Evolutionary conservation across 1,140 invertebrate species (phyloP).

Genomic region (Acromyrmex heyeri): DNA sequence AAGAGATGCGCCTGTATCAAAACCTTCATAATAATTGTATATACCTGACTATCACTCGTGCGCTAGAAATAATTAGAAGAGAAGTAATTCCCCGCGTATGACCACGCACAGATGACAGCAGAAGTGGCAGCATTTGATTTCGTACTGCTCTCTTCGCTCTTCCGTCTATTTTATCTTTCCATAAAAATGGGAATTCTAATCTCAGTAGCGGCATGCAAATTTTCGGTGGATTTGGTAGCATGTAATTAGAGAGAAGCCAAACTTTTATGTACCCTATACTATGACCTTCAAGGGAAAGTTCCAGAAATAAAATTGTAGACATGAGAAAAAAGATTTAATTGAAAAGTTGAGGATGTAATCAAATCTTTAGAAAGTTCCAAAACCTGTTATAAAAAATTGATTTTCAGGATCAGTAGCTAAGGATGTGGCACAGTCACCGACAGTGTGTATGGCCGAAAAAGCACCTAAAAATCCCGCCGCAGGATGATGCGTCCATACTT

Average conservation of each 20-base stretch:
- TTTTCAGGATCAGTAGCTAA: slow-evolving; percentile 89
- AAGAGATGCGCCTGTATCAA: background rate
- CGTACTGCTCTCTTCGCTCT: slow-evolving; percentile 89
- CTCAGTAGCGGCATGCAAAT: slow-evolving; percentile 88
- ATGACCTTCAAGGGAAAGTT: slow-evolving; percentile 83
- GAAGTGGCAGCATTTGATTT: slow-evolving; percentile 88
- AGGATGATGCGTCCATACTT: slow-evolving; percentile 92
- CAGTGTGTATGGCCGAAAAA: slow-evolving; percentile 89
- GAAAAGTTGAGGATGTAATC: background rate
- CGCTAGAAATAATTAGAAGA: slow-evolving; percentile 78
- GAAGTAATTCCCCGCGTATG: slow-evolving; percentile 77
- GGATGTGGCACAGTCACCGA: slow-evolving; percentile 89
- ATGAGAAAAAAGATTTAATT: background rate
- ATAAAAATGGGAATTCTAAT: slow-evolving; percentile 91
- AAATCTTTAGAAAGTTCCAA: background rate
- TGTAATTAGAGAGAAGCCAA: slow-evolving; percentile 90
- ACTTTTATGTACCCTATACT: slow-evolving; percentile 91
- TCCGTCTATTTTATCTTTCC: slow-evolving; percentile 88
- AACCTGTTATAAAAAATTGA: slow-evolving; percentile 90
- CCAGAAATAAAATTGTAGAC: background rate
- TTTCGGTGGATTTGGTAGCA: slow-evolving; percentile 70
- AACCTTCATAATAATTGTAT: slow-evolving; percentile 17
- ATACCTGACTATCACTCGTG: slow-evolving; percentile 89
- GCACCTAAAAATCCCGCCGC: slow-evolving; percentile 88
- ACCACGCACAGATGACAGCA: slow-evolving; percentile 85